A percentile compares a stretch with the other conserved stretches of the same genome.
Conservation (phyloP, 2,113 vertebrate species). For the Numenius arquata region DNA sequence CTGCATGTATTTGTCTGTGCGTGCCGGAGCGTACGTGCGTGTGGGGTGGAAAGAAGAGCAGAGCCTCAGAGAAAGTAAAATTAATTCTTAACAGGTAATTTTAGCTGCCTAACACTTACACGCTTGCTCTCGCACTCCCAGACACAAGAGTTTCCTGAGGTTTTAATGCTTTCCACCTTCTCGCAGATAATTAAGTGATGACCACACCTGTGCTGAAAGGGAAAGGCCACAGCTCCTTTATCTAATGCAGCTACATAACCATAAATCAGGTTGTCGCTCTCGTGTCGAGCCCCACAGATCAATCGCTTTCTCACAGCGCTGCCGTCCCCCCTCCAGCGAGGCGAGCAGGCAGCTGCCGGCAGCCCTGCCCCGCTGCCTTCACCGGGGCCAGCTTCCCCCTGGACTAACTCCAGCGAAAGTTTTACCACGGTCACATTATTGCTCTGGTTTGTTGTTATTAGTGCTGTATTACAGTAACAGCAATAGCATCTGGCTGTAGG, state of each 20-base stretch:
- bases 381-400: fast-evolving
- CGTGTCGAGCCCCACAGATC: fast-evolving
- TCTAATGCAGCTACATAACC: background rate
- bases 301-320: background rate
- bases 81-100: background rate
- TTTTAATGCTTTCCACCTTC: constrained; percentile 17
- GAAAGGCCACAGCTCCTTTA: background rate
- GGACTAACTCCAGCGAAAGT: background rate
- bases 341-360: background rate
- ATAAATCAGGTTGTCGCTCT: background rate
- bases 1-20: background rate
- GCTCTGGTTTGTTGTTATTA: background rate
- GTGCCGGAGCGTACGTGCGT: background rate
- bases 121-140: background rate
- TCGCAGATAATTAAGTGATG: constrained; percentile 6
- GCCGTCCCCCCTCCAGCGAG: background rate
- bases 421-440: fast-evolving
- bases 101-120: background rate
- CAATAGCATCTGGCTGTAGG: fast-evolving
- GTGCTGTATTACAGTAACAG: background rate
- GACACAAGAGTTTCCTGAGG: background rate
- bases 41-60: background rate
- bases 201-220: constrained; percentile 28
- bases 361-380: background rate
- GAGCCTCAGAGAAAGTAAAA: constrained; percentile 7